A percentile compares a stretch with the other conserved stretches of the same genome.
These are phyloP conservation scores for Chrysolina oricalcia DNA, from an alignment of 2,888 invertebrate species.

Conservation along the genomic window DNA sequence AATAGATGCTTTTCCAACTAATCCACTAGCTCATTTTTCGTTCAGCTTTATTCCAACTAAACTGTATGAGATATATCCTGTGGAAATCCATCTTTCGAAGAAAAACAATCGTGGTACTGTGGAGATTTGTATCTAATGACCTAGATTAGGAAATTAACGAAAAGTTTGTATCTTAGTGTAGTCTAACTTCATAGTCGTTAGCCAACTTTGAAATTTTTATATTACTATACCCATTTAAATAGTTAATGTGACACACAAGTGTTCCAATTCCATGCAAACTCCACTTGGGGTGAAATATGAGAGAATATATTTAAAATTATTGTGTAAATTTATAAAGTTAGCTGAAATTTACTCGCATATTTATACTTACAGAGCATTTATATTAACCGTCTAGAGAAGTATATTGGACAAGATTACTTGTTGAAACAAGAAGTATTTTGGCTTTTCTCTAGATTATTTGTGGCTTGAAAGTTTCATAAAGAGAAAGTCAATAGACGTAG, in stretches of 20 bases:
- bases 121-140: conserved; percentile 23
- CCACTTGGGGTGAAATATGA: conserved; percentile 44
- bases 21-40: too few relatives aligned
- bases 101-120: conserved; percentile 14
- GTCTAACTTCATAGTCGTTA: conserved; percentile 32
- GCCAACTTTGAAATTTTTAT: conserved; percentile 35
- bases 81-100: too few relatives aligned
- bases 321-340: conserved; percentile 49
- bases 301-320: conserved; percentile 44
- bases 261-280: conserved; percentile 39
- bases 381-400: conserved; percentile 31
- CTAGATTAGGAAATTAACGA: conserved; percentile 49
- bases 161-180: conserved; percentile 49
- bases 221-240: conserved; percentile 36
- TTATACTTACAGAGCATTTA: conserved; percentile 34
- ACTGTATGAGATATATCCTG: too few relatives aligned
- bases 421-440: background rate
- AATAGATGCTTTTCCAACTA: too few relatives aligned
- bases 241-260: conserved; percentile 45
- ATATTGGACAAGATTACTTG: background rate
- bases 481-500: background rate
- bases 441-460: background rate
- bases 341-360: conserved; percentile 47
- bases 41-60: too few relatives aligned
- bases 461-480: background rate